phyloP scores from a whole-genome alignment of 2,113 vertebrate genomes.

The Clarias magur region DNA sequence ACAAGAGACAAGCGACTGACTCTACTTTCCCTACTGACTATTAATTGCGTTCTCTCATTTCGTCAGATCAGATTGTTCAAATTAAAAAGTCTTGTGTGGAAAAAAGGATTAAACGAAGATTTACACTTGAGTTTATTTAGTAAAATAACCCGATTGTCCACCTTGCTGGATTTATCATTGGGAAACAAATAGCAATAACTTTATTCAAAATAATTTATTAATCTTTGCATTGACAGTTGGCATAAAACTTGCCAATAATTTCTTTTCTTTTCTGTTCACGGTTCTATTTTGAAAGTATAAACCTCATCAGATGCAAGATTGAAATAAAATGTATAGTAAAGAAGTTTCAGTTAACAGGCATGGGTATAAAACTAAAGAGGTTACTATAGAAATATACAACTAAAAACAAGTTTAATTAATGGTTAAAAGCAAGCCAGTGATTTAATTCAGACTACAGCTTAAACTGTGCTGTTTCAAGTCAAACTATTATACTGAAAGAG shows the following conservation, averaged over 20 bases:
- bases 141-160: neutral
- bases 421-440: neutral
- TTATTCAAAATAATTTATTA: neutral
- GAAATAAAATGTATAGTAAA: neutral
- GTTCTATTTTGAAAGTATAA: neutral
- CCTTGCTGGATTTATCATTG: neutral
- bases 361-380: neutral
- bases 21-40: neutral
- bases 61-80: neutral
- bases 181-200: neutral
- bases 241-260: neutral
- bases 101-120: neutral
- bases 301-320: neutral
- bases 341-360: neutral
- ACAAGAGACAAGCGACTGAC: neutral
- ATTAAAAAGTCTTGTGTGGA: neutral
- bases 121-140: neutral
- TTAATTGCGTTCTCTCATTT: too few species aligned
- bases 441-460: too few species aligned
- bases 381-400: neutral
- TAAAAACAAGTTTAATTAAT: neutral
- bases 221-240: neutral
- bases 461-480: neutral
- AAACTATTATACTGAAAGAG: neutral
- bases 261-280: neutral